Percentiles rank a stretch among this genome's conserved stretches.
Conservation (phyloP, 2,113 vertebrate genomes). For the Puma concolor region DNA sequence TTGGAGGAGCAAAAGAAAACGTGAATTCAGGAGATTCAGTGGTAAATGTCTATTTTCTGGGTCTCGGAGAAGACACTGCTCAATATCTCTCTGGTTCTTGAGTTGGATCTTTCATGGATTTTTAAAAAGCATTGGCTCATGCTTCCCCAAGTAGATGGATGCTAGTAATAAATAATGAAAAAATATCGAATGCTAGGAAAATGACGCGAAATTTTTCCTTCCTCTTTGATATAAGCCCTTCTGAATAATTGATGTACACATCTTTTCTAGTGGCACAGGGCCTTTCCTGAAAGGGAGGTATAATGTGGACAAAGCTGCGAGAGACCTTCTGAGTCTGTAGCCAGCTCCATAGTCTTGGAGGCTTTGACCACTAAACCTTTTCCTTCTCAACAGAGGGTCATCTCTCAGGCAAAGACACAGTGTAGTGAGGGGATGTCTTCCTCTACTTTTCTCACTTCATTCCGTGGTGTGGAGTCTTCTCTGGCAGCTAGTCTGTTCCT, state of each 20-base stretch:
- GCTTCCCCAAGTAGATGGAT: neutral
- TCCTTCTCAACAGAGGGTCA: rapidly evolving
- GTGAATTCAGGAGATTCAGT: neutral
- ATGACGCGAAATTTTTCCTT: slow-evolving; percentile 31
- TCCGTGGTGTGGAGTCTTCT: neutral
- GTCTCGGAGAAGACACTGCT: neutral
- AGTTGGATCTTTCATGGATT: neutral
- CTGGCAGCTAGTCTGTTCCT: slow-evolving; percentile 66
- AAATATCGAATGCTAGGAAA: slow-evolving; percentile 20
- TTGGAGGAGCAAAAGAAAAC: neutral
- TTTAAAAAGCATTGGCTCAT: neutral
- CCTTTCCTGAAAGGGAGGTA: slow-evolving; percentile 4
- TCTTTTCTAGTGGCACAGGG: neutral
- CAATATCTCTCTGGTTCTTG: neutral
- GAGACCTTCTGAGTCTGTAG: neutral
- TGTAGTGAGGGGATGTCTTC: neutral
- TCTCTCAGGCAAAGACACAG: neutral
- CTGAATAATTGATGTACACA: slow-evolving; percentile 59
- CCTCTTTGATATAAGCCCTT: neutral
- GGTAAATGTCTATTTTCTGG: slow-evolving; percentile 4
- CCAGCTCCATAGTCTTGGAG: neutral
- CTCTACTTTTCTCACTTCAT: neutral
- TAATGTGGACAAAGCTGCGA: neutral
- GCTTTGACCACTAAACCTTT: neutral
- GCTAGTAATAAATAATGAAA: slow-evolving; percentile 50